Evolutionary conservation across 2,797 vertebrate species (phyloP).

Genomic region (Carcharodon carcharias): DNA sequence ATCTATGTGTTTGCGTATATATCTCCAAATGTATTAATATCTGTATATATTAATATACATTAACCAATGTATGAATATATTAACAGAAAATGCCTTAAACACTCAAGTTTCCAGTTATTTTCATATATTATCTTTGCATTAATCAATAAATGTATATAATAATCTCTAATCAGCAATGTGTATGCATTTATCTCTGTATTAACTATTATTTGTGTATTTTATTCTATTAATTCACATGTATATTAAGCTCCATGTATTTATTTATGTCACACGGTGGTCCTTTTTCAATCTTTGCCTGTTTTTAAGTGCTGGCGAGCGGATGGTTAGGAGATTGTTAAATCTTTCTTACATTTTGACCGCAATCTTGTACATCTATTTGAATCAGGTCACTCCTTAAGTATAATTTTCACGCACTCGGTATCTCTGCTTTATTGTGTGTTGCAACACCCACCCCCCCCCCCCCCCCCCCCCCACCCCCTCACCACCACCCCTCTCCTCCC

Average conservation of each 20-base stretch:
- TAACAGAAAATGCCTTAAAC: background rate
- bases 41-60: background rate
- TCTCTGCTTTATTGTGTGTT: constrained; percentile 39
- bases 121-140: background rate
- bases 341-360: too few species aligned
- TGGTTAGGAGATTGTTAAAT: background rate
- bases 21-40: background rate
- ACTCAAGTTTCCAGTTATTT: background rate
- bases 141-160: background rate
- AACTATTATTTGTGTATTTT: background rate
- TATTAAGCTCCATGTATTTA: background rate
- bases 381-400: background rate
- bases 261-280: background rate
- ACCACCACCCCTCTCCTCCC: too few species aligned
- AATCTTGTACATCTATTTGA: background rate
- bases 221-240: background rate
- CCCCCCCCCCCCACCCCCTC: too few species aligned
- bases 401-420: background rate
- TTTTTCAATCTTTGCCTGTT: background rate
- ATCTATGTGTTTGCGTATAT: background rate
- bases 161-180: background rate
- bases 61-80: background rate
- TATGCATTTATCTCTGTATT: background rate
- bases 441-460: background rate
- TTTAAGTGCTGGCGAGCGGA: background rate